Percentiles rank a stretch among this genome's conserved stretches.
phyloP scores from a whole-genome alignment of 2,888 invertebrate genomes.

The Acronicta aceris region DNA sequence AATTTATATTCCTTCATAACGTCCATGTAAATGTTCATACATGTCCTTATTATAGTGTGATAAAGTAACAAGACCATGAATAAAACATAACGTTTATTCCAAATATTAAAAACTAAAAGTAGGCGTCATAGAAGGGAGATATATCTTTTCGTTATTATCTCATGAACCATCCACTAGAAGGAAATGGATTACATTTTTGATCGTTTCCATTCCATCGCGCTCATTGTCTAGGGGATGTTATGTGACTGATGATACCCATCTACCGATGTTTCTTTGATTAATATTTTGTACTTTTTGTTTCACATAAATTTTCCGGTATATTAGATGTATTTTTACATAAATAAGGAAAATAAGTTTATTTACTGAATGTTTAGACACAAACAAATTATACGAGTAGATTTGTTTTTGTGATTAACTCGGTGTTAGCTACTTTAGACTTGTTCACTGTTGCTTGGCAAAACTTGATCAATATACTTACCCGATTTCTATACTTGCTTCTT shows the following conservation, averaged over 20 bases:
- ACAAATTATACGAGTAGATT: too few relatives aligned
- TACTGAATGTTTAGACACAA: neutral
- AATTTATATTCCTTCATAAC: conserved; percentile 38
- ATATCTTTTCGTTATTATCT: conserved; percentile 64
- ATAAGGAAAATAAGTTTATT: neutral
- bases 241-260: conserved; percentile 75
- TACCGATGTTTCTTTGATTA: conserved; percentile 64
- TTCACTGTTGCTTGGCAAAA: neutral
- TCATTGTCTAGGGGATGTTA: conserved; percentile 71
- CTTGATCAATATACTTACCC: too few relatives aligned
- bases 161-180: conserved; percentile 65
- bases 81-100: conserved; percentile 38
- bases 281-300: conserved; percentile 54
- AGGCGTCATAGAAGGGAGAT: conserved; percentile 53
- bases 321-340: conserved; percentile 21
- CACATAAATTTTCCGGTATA: conserved; percentile 21
- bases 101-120: conserved; percentile 41
- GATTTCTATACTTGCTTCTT: too few relatives aligned
- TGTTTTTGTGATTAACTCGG: neutral
- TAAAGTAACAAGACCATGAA: conserved; percentile 39
- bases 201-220: conserved; percentile 78
- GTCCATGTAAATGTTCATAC: conserved; percentile 19
- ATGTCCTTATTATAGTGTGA: conserved; percentile 32
- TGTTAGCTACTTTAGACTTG: neutral
- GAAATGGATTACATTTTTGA: conserved; percentile 84